Percentiles rank a stretch among this genome's conserved stretches.
These are phyloP conservation scores for Bujurquina vittata DNA, from an alignment of 2,113 vertebrate species.

Conservation along the genomic window DNA sequence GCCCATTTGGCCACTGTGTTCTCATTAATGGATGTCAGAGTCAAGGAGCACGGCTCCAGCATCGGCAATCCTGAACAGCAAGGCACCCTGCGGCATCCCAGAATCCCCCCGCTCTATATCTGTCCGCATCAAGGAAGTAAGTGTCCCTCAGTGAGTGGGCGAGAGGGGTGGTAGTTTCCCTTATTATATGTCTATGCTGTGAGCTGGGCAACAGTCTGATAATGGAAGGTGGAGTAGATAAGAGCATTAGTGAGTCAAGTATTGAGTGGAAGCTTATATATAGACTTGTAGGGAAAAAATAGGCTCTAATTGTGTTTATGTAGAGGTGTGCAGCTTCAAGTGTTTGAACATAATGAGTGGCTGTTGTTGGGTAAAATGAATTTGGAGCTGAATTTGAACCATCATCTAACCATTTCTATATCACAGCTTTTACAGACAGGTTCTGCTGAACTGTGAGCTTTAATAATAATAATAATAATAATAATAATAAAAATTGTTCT, in stretches of 20 bases:
- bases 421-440: background rate
- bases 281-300: background rate
- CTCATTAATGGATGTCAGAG: constrained; percentile 45
- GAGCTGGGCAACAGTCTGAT: background rate
- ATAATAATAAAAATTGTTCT: background rate
- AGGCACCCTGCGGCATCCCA: constrained; percentile 7
- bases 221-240: background rate
- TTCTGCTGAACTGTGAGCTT: background rate
- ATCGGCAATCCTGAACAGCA: constrained; percentile 10
- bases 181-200: background rate
- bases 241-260: background rate
- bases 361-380: background rate
- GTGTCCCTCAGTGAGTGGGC: constrained; percentile 21
- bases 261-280: background rate
- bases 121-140: constrained; percentile 34
- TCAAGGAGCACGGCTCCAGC: constrained; percentile 18
- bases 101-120: constrained; percentile 36
- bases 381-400: background rate
- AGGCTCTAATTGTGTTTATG: background rate
- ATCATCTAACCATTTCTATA: background rate
- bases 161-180: background rate
- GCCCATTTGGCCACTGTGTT: constrained; percentile 27
- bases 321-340: background rate
- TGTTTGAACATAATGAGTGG: background rate
- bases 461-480: background rate